Evolutionary conservation across 2,113 vertebrate genomes (phyloP).

Genomic region (Petrocephalus microphthalmus): DNA sequence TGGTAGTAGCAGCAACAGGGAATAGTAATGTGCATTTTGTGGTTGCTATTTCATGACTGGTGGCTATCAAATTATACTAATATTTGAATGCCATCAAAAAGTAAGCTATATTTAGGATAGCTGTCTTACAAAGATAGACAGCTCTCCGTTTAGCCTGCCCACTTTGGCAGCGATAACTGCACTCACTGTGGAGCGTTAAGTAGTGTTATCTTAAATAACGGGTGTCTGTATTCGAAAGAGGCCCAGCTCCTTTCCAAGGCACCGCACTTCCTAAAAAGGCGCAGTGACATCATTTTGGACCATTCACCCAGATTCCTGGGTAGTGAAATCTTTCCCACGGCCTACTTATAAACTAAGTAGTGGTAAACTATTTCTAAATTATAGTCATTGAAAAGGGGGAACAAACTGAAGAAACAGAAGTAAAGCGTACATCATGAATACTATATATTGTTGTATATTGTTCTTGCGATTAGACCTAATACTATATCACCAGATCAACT

Average conservation of each 20-base stretch:
- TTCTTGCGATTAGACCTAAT: background rate
- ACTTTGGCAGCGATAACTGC: background rate
- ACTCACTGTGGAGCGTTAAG: background rate
- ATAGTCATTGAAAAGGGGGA: background rate
- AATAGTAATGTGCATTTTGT: background rate
- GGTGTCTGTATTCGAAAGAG: background rate
- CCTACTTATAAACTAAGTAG: conserved; percentile 1
- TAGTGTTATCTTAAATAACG: background rate
- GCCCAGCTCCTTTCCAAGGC: background rate
- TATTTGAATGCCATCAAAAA: background rate
- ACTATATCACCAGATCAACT: background rate
- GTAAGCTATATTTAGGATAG: background rate
- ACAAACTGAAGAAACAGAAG: background rate
- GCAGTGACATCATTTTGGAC: conserved; percentile 1
- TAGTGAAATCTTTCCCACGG: conserved; percentile 5
- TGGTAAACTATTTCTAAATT: conserved; percentile 1
- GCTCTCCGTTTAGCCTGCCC: background rate
- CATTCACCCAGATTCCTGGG: background rate
- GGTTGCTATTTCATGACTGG: background rate
- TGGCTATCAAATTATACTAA: background rate
- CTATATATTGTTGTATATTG: background rate
- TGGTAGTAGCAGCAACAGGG: background rate
- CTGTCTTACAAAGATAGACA: background rate
- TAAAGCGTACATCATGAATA: background rate
- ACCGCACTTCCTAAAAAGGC: background rate